These are phyloP conservation scores for Ophion obscuratus DNA, from an alignment of 2,888 invertebrate genomes.

Conservation along the genomic window DNA sequence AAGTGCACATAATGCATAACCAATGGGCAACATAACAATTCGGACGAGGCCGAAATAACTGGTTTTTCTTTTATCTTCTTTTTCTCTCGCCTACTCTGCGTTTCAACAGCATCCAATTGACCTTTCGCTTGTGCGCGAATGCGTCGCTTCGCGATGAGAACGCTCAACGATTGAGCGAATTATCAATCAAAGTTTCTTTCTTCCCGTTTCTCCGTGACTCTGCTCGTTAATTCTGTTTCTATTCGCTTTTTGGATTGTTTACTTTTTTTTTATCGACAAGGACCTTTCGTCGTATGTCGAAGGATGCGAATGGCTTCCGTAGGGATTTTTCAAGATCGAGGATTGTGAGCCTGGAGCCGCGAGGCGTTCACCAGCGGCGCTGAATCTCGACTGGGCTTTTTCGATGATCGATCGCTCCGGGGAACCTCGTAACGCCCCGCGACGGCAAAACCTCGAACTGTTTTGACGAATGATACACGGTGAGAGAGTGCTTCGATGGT, in stretches of 20 bases:
- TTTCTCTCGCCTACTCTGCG: conserved; percentile 13
- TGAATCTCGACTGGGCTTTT: conserved; percentile 42
- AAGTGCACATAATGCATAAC: conserved; percentile 52
- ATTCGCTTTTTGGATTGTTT: neutral
- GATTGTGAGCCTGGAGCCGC: neutral
- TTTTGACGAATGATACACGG: conserved; percentile 72
- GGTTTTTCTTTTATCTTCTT: conserved; percentile 40
- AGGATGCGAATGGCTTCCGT: too few relatives aligned
- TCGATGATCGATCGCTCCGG: conserved; percentile 63
- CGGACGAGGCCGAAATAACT: conserved; percentile 45
- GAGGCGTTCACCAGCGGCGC: conserved; percentile 40
- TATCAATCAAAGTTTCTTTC: conserved; percentile 52
- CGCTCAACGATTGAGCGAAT: conserved; percentile 33
- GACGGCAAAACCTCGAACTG: conserved; percentile 78
- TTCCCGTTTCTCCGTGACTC: conserved; percentile 28
- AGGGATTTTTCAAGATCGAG: neutral
- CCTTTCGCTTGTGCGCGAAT: conserved; percentile 47
- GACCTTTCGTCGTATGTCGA: too few relatives aligned
- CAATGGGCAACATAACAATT: conserved; percentile 44
- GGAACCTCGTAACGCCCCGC: conserved; percentile 78
- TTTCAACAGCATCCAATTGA: conserved; percentile 51
- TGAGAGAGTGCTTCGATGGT: conserved; percentile 78
- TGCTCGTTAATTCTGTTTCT: conserved; percentile 11
- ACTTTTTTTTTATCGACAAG: neutral
- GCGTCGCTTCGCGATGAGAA: conserved; percentile 9